Evolutionary conservation across 2,797 vertebrate genomes (phyloP).

Genomic region (Centropyge bicolor): DNA sequence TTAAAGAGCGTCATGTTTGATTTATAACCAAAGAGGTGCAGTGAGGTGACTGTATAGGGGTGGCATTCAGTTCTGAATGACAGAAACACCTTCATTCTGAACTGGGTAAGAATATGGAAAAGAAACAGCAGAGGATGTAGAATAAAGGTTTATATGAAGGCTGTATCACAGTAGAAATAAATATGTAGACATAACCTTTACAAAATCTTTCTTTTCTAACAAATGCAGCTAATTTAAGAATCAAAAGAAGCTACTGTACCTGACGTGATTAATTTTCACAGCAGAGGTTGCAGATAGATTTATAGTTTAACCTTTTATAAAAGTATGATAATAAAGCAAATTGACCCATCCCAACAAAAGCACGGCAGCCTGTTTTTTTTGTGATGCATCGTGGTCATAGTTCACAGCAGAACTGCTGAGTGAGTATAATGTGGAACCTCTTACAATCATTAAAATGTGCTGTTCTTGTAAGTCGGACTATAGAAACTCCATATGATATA

Average conservation of each 20-base stretch:
- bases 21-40: slow-evolving; percentile 77
- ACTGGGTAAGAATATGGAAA: slow-evolving; percentile 14
- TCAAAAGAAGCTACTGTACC: slow-evolving; percentile 12
- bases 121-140: slow-evolving; percentile 4
- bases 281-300: slow-evolving; percentile 26
- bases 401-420: slow-evolving; percentile 1
- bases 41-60: slow-evolving; percentile 67
- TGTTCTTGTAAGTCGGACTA: background rate
- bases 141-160: background rate
- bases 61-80: slow-evolving; percentile 70
- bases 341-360: slow-evolving; percentile 15
- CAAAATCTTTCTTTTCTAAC: background rate
- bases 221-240: slow-evolving; percentile 6
- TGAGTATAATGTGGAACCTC: background rate
- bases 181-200: slow-evolving; percentile 38
- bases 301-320: slow-evolving; percentile 39
- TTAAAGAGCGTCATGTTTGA: slow-evolving; percentile 85
- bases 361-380: background rate
- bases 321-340: slow-evolving; percentile 7
- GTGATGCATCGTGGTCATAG: background rate
- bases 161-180: slow-evolving; percentile 2
- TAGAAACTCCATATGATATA: background rate
- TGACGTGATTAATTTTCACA: slow-evolving; percentile 20
- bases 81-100: slow-evolving; percentile 54
- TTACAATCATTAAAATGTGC: background rate